These are phyloP conservation scores for Eupleurogrammus muticus DNA, from an alignment of 2,797 vertebrate species.

Conservation along the genomic window DNA sequence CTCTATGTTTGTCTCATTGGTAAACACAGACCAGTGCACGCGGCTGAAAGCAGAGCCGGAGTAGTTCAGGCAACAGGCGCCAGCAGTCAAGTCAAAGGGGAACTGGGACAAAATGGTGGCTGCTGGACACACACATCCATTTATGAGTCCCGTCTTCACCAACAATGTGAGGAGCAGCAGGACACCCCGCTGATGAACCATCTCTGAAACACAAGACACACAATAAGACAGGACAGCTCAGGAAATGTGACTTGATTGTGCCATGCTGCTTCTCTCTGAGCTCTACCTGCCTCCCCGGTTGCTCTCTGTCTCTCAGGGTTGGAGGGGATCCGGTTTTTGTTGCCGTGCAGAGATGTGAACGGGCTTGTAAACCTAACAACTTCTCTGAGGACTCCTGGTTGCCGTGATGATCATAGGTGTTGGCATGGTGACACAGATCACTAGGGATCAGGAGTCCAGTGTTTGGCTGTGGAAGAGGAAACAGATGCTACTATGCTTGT, in stretches of 20 bases:
- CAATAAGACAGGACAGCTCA: conserved; percentile 20
- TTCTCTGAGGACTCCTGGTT: conserved; percentile 71
- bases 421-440: conserved; percentile 74
- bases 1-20: conserved; percentile 69
- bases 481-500: conserved; percentile 60
- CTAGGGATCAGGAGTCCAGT: conserved; percentile 73
- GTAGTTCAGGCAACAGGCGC: conserved; percentile 89
- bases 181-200: conserved; percentile 47
- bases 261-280: background rate
- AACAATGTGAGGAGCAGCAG: conserved; percentile 63
- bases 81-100: conserved; percentile 59
- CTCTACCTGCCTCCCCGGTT: conserved; percentile 37
- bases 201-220: conserved; percentile 71
- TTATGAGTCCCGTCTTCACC: conserved; percentile 38
- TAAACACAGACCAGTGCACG: conserved; percentile 83
- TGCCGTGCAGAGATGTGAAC: conserved; percentile 48
- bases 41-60: conserved; percentile 82
- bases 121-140: conserved; percentile 82
- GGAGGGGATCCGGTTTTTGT: conserved; percentile 49
- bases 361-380: conserved; percentile 57
- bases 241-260: background rate
- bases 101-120: conserved; percentile 76
- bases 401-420: conserved; percentile 67
- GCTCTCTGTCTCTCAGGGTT: conserved; percentile 12
- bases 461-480: conserved; percentile 66